phyloP scores from a whole-genome alignment of 2,797 vertebrate species.

The Miichthys miiuy region DNA sequence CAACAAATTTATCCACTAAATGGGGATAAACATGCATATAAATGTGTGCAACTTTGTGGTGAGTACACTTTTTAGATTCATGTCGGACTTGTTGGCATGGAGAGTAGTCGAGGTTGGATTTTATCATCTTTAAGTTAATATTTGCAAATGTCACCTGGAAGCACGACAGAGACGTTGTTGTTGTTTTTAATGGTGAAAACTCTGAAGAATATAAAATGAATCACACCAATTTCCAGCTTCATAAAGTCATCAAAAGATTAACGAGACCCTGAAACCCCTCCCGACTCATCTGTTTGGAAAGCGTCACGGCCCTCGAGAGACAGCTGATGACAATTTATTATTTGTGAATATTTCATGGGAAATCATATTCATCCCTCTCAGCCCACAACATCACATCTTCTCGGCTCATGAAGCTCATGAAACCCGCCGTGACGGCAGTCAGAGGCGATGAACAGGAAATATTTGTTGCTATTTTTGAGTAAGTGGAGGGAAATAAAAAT shows the following conservation, averaged over 20 bases:
- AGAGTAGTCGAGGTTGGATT: too few relatives aligned
- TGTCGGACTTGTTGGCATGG: too few relatives aligned
- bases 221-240: constrained; percentile 47
- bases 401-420: not conserved
- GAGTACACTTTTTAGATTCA: too few relatives aligned
- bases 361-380: constrained; percentile 27
- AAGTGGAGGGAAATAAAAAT: not conserved
- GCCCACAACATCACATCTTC: constrained; percentile 15
- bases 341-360: constrained; percentile 46
- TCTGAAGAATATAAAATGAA: constrained; percentile 26
- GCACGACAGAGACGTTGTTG: not conserved
- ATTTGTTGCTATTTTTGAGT: constrained; percentile 3
- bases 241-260: constrained; percentile 43
- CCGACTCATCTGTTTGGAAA: constrained; percentile 13
- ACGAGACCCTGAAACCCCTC: not conserved
- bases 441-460: not conserved
- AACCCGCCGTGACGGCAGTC: not conserved
- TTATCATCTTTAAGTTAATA: too few relatives aligned
- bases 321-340: constrained; percentile 33
- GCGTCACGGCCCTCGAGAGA: constrained; percentile 11
- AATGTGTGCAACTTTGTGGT: too few relatives aligned
- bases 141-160: not conserved
- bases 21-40: too few relatives aligned
- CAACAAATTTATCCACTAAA: too few relatives aligned
- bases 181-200: constrained; percentile 17